A percentile compares a stretch with the other conserved stretches of the same genome.
phyloP scores from a whole-genome alignment of 1,140 invertebrate genomes.

The Colletes gigas region DNA sequence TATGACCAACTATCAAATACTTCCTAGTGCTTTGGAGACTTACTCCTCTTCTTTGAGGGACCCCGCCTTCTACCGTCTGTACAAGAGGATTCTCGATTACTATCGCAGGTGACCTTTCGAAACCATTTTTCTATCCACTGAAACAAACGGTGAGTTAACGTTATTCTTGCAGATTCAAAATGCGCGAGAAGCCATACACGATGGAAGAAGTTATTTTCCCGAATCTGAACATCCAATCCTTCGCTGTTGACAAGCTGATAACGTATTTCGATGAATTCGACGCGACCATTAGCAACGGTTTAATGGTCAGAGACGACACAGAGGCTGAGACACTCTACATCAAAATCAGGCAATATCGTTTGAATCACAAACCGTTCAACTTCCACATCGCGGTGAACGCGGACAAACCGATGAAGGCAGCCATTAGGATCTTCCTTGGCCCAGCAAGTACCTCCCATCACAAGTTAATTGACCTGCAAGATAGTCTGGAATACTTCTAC shows the following conservation, averaged over 20 bases:
- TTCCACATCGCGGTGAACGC: constrained; percentile 83
- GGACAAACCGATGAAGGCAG: constrained; percentile 81
- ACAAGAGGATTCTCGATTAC: constrained; percentile 82
- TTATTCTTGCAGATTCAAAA: constrained; percentile 69
- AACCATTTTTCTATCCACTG: no score
- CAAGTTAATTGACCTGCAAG: constrained; percentile 76
- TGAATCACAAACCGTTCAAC: constrained; percentile 85
- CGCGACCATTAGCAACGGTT: constrained; percentile 85
- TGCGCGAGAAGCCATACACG: constrained; percentile 83
- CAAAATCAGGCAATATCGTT: constrained; percentile 73
- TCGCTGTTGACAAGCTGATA: constrained; percentile 84
- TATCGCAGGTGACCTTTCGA: constrained; percentile 69
- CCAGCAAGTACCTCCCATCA: constrained; percentile 85
- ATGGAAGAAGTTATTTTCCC: constrained; percentile 83
- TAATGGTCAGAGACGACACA: constrained; percentile 75
- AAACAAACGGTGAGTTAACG: not conserved
- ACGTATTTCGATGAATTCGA: constrained; percentile 89
- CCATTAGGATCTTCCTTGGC: constrained; percentile 86
- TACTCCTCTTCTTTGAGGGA: constrained; percentile 84
- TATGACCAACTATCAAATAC: constrained; percentile 77
- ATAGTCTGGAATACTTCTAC: constrained; percentile 84
- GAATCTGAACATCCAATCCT: constrained; percentile 84
- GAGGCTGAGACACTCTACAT: constrained; percentile 66
- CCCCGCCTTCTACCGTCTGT: constrained; percentile 85
- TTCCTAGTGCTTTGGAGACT: constrained; percentile 82